Base-by-base conservation (phyloP, 1,140 invertebrate genomes). In the Drosophila prosaltans region DNA sequence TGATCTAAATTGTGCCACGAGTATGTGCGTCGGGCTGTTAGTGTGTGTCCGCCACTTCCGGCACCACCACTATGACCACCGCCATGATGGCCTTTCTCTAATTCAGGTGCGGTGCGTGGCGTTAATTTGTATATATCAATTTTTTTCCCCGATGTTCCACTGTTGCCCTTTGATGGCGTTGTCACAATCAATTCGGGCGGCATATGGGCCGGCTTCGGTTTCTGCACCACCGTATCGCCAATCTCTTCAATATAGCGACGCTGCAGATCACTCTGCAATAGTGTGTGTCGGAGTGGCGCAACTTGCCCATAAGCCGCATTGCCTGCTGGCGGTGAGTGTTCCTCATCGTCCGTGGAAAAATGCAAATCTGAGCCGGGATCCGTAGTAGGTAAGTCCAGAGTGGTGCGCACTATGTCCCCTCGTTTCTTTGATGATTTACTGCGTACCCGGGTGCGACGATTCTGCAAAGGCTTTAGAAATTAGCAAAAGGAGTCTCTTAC, bases 361-460 rank as follows among this genome's bases (percentile, higher is more conserved):
- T 92, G 93, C 65, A 94, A 78, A 75, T 94, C 94, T n/a, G 93
- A 94, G 1, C 93, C 93, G 0, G 94, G 94, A 88, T 94, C 94
- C 1, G 93, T 93, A 5, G 93, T 94, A 30, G 93, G 93, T 62
- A 94, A 78, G 67, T 94, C 94, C 69, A 94, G 91, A 0, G 92
- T 91, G 30, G 92, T 90, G 72, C 93, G 88, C 28, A 80, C 74
- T 48, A 81, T 58, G 24, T 88, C 83, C 32, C 74, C 61, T 40
- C 93, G 73, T 55, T 92, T 78, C 72, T 89, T 74, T 0, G 73
- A 30, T 10, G 78, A 72, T 73, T 90, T 92, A 40, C 55, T 74
- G 8, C 88, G 76, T 3, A 70, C 66, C 26, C 81, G 85, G 7
- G 81, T 77, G 24, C 85, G 80, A 10, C 85, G 85, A 48, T 62